phyloP scores from a whole-genome alignment of 2,113 vertebrate genomes.

The Notechis scutatus region DNA sequence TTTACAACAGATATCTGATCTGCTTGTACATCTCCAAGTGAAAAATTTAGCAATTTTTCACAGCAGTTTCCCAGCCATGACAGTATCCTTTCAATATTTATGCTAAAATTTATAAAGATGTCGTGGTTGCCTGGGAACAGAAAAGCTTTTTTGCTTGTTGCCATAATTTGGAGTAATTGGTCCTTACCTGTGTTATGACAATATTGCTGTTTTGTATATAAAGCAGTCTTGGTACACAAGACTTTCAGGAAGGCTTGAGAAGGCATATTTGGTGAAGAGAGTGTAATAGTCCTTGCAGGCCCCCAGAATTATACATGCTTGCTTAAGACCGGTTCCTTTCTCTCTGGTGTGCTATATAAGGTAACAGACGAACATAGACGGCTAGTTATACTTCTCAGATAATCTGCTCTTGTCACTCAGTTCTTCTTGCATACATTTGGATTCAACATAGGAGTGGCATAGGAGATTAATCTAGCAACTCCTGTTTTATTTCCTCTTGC shows the following conservation, averaged over 20 bases:
- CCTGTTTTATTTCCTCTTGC: not conserved
- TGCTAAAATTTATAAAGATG: not conserved
- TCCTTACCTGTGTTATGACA: conserved; percentile 3
- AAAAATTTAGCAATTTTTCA: not conserved
- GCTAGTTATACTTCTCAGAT: not conserved
- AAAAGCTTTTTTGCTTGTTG: not conserved
- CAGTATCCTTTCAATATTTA: not conserved
- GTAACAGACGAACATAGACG: not conserved
- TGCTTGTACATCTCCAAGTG: not conserved
- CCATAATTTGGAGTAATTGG: conserved; percentile 5
- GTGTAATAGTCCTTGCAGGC: not conserved
- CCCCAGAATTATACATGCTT: not conserved
- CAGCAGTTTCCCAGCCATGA: not conserved
- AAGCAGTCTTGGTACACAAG: not conserved
- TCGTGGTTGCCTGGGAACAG: conserved; percentile 3
- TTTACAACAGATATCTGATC: not conserved
- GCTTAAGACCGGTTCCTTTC: not conserved
- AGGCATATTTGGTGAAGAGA: not conserved
- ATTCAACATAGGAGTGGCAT: not conserved
- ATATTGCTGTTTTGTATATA: conserved; percentile 10
- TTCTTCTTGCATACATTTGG: not conserved
- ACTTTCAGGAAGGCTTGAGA: not conserved
- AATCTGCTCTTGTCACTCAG: not conserved
- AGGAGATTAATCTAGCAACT: not conserved
- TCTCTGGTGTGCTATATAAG: not conserved